A percentile compares a stretch with the other conserved stretches of the same genome.
These are phyloP conservation scores for Periophthalmus modestus DNA, from an alignment of 2,113 vertebrate genomes.

Conservation along the genomic window DNA sequence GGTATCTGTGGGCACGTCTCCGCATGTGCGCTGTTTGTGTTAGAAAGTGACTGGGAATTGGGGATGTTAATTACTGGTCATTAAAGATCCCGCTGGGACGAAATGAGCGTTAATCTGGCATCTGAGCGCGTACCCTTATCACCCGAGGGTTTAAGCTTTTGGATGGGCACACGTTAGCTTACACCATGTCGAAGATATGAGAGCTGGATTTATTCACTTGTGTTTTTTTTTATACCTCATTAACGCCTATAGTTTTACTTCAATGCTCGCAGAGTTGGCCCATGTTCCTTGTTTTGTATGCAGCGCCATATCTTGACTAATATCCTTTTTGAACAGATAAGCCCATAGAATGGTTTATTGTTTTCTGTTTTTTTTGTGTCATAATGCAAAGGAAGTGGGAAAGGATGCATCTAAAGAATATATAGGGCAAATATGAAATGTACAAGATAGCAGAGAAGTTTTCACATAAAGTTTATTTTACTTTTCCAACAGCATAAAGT, in stretches of 20 bases:
- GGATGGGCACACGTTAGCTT: constrained; percentile 44
- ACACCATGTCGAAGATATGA: constrained; percentile 25
- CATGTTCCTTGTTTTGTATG: constrained; percentile 28
- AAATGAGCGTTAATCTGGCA: constrained; percentile 76
- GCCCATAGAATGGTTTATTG: constrained; percentile 39
- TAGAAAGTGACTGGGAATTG: constrained; percentile 51
- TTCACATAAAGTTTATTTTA: constrained; percentile 37
- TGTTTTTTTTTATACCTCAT: not conserved
- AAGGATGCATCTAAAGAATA: constrained; percentile 36
- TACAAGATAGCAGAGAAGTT: constrained; percentile 46
- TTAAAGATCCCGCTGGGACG: constrained; percentile 74
- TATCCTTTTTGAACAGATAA: constrained; percentile 64
- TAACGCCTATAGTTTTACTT: not conserved
- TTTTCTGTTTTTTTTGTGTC: constrained; percentile 20
- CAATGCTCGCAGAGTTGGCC: not conserved
- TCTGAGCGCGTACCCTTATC: constrained; percentile 63
- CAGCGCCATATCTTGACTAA: constrained; percentile 28
- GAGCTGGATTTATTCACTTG: constrained; percentile 27
- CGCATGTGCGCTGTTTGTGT: constrained; percentile 42
- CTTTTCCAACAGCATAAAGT: constrained; percentile 43
- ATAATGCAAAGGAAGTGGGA: not conserved
- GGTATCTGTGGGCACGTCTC: constrained; percentile 23
- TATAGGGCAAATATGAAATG: constrained; percentile 33
- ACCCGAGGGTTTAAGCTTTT: constrained; percentile 43
- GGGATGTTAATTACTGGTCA: constrained; percentile 72